Evolutionary conservation across 2,113 vertebrate genomes (phyloP).

Genomic region (Ariopsis seemanni): DNA sequence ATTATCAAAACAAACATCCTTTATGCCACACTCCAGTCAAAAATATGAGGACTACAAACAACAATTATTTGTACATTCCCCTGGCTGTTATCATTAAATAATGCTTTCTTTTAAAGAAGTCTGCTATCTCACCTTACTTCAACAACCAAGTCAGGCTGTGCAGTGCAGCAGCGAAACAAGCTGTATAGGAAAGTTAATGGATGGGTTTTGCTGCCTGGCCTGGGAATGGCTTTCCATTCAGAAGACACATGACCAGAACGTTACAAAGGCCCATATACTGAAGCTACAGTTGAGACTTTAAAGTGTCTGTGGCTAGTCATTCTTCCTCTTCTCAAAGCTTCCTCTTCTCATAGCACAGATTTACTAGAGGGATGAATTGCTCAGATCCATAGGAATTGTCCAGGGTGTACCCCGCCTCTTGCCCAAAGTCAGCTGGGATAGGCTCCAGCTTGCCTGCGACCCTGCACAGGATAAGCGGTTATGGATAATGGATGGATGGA

Average conservation of each 20-base stretch:
- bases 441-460: no score
- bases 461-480: no score
- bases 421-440: no score
- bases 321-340: conserved; percentile 33
- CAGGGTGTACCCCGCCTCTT: no score
- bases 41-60: conserved; percentile 19
- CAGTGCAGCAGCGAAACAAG: background rate
- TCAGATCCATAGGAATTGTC: conserved; percentile 22
- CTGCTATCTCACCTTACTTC: conserved; percentile 17
- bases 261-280: conserved; percentile 46
- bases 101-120: conserved; percentile 10
- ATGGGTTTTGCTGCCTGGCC: conserved; percentile 20
- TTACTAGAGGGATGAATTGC: conserved; percentile 40
- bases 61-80: conserved; percentile 8
- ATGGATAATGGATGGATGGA: background rate
- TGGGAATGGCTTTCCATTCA: conserved; percentile 22
- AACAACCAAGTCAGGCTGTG: conserved; percentile 17
- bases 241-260: conserved; percentile 32
- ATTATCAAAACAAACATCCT: conserved; percentile 1
- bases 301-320: conserved; percentile 39
- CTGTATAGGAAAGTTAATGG: conserved; percentile 23
- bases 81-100: conserved; percentile 30
- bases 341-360: conserved; percentile 18
- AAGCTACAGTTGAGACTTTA: conserved; percentile 32
- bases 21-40: conserved; percentile 4